A percentile compares a stretch with the other conserved stretches of the same genome.
Conservation (phyloP, 1,140 invertebrate genomes). For the Pogonognathellus flavescens region DNA sequence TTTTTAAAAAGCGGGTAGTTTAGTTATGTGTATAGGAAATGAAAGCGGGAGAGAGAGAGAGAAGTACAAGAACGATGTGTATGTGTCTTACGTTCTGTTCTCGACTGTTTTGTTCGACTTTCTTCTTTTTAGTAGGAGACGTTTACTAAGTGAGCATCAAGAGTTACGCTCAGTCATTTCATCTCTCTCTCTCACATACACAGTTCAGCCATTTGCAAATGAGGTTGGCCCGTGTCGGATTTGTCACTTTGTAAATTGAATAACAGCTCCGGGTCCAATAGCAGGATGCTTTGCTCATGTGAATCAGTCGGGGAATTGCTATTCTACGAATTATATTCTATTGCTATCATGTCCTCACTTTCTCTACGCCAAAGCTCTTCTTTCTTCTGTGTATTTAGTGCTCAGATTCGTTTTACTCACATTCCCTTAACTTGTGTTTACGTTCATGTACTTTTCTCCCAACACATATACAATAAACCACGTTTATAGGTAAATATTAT, state of each 20-base stretch:
- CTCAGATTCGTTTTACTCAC: background rate
- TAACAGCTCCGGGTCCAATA: constrained; percentile 55
- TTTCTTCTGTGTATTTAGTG: too few relatives aligned
- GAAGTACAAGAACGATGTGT: background rate
- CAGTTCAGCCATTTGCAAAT: constrained; percentile 62
- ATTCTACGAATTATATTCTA: constrained; percentile 36
- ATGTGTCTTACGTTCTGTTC: background rate
- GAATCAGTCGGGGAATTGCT: constrained; percentile 49
- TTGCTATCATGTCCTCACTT: background rate
- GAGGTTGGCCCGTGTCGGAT: constrained; percentile 60
- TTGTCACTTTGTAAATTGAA: constrained; percentile 64
- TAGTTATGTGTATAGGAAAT: background rate
- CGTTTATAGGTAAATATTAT: too few relatives aligned
- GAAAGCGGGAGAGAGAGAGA: background rate
- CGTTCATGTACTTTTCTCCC: background rate
- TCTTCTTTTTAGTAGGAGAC: background rate
- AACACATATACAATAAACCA: too few relatives aligned
- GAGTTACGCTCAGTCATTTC: constrained; percentile 43
- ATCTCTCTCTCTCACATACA: too few relatives aligned
- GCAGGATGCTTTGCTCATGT: constrained; percentile 20
- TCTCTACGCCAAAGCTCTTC: too few relatives aligned
- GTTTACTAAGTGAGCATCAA: constrained; percentile 48
- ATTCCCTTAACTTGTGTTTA: background rate
- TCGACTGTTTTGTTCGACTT: constrained; percentile 14
- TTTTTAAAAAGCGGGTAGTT: background rate